These are phyloP conservation scores for Serilophus lunatus DNA, from an alignment of 2,113 vertebrate genomes.

Conservation along the genomic window DNA sequence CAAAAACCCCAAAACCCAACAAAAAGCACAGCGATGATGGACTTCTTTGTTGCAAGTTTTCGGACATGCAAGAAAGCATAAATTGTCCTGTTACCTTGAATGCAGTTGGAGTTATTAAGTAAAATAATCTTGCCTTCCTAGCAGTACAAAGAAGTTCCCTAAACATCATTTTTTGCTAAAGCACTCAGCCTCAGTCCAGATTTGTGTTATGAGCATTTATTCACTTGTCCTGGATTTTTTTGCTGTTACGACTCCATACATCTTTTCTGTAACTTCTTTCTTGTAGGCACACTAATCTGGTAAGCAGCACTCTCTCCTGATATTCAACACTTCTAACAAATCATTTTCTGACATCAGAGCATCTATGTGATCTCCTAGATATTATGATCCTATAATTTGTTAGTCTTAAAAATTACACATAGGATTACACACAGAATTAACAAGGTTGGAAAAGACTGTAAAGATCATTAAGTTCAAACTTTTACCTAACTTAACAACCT, in stretches of 20 bases:
- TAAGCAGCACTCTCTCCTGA: not conserved
- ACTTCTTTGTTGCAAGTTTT: not conserved
- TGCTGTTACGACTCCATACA: not conserved
- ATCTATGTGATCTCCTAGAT: not conserved
- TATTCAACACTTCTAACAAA: not conserved
- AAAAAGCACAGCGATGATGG: not conserved
- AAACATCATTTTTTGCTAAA: not conserved
- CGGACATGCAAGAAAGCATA: not conserved
- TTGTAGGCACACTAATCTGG: not conserved
- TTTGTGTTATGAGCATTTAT: not conserved
- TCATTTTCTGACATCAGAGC: not conserved
- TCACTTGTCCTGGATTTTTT: not conserved
- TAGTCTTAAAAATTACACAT: not conserved
- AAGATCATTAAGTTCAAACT: no score
- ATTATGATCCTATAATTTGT: not conserved
- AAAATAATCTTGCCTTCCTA: not conserved
- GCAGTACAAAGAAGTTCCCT: not conserved
- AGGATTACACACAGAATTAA: no score
- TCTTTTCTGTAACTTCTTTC: not conserved
- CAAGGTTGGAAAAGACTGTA: no score
- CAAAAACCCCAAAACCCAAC: not conserved
- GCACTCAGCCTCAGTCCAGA: not conserved
- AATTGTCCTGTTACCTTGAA: not conserved
- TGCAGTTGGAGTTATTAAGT: not conserved
- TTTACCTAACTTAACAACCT: no score